Evolutionary conservation across 2,797 vertebrate species (phyloP).

Genomic region (Acanthurus leucopareius): DNA sequence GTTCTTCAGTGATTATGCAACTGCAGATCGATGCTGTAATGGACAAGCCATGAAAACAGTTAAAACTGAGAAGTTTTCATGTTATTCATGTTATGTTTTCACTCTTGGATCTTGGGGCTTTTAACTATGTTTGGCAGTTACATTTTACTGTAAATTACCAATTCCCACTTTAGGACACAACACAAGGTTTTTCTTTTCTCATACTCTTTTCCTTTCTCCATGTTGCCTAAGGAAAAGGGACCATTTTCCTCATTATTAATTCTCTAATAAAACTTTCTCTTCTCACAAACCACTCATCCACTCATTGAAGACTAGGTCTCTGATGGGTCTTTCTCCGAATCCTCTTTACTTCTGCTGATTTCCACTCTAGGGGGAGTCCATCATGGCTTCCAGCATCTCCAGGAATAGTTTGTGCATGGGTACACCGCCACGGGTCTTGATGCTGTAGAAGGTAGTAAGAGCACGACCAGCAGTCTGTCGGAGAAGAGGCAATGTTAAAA

Average conservation of each 20-base stretch:
- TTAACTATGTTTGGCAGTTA: constrained; percentile 68
- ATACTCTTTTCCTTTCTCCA: constrained; percentile 53
- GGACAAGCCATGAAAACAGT: constrained; percentile 51
- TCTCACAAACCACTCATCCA: constrained; percentile 64
- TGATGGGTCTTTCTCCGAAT: constrained; percentile 47
- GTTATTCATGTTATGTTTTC: constrained; percentile 55
- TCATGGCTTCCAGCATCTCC: constrained; percentile 98
- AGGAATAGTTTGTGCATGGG: constrained; percentile 98
- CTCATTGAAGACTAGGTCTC: constrained; percentile 51
- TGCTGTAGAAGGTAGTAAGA: constrained; percentile 93
- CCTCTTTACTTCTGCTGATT: constrained; percentile 27
- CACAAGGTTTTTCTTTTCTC: constrained; percentile 49
- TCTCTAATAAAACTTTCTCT: constrained; percentile 66
- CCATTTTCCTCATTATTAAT: constrained; percentile 53
- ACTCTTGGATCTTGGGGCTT: constrained; percentile 47
- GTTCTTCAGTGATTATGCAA: constrained; percentile 66
- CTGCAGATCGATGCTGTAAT: constrained; percentile 58
- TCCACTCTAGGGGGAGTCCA: constrained; percentile 90
- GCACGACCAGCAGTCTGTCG: constrained; percentile 94
- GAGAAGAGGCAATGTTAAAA: constrained; percentile 93
- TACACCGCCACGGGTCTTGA: constrained; percentile 93
- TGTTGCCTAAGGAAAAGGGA: constrained; percentile 47
- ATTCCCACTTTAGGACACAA: constrained; percentile 44
- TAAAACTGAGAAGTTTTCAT: constrained; percentile 46
- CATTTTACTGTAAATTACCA: constrained; percentile 51